A percentile compares a stretch with the other conserved stretches of the same genome.
These are phyloP conservation scores for Urocolius indicus DNA, from an alignment of 2,113 vertebrate genomes.

Conservation along the genomic window DNA sequence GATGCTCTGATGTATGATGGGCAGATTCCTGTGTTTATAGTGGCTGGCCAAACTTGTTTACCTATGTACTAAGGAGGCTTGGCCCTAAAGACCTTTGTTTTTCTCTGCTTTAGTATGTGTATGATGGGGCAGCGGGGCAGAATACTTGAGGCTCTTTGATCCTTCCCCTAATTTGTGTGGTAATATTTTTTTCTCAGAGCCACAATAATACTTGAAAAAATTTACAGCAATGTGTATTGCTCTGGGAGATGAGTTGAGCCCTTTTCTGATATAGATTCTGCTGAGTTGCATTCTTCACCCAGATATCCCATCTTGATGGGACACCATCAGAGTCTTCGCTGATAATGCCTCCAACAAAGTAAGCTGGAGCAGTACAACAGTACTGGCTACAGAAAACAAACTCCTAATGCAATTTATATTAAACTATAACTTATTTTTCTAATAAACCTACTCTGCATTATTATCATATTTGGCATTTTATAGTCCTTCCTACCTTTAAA, in stretches of 20 bases:
- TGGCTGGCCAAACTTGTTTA: not conserved
- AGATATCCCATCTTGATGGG: not conserved
- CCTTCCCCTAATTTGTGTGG: not conserved
- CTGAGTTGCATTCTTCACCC: not conserved
- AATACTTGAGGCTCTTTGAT: not conserved
- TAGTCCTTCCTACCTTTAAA: conserved; percentile 55
- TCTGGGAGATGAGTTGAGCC: not conserved
- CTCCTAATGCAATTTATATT: conserved; percentile 55
- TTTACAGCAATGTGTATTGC: not conserved
- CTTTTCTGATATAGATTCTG: not conserved
- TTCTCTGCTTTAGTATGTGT: not conserved
- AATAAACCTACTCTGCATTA: conserved; percentile 59
- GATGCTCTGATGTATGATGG: not conserved
- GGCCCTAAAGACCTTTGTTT: no score
- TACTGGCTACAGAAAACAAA: not conserved
- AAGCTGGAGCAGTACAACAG: not conserved
- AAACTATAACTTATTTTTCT: conserved; percentile 56
- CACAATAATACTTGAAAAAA: not conserved
- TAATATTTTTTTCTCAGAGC: not conserved
- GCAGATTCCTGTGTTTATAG: not conserved
- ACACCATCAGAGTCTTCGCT: fast-evolving
- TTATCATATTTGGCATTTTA: conserved; percentile 45
- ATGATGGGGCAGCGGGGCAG: not conserved
- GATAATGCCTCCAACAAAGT: not conserved
- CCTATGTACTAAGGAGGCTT: not conserved